Evolutionary conservation across 2,888 invertebrate species (phyloP).

Genomic region (Gastracanthus pulcherrimus): DNA sequence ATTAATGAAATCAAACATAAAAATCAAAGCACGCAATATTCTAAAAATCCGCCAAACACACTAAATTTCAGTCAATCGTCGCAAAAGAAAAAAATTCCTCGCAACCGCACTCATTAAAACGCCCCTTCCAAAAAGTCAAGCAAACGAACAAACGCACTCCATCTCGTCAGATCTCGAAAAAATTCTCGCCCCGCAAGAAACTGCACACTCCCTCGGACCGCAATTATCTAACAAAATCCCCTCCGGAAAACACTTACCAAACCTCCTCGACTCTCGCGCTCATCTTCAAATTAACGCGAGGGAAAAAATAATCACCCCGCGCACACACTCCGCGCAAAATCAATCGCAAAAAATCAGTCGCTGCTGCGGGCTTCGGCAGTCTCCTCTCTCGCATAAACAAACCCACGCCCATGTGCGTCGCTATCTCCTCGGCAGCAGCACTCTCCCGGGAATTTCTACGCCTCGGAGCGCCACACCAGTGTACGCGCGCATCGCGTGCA

Average conservation of each 20-base stretch:
- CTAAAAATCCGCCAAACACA: too few species aligned
- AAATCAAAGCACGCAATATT: too few species aligned
- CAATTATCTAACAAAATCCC: conserved; percentile 8
- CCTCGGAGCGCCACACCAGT: background rate
- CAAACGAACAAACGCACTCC: background rate
- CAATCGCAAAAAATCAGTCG: conserved; percentile 27
- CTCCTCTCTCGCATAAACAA: conserved; percentile 45
- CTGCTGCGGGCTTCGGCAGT: too few species aligned
- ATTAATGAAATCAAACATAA: too few species aligned
- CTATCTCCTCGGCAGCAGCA: background rate
- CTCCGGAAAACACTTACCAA: background rate
- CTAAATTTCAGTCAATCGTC: too few species aligned
- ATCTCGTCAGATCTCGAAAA: background rate
- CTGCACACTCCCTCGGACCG: background rate
- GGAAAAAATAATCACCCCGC: background rate
- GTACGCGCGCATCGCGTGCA: background rate
- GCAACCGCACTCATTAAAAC: too few species aligned
- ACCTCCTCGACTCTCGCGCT: background rate
- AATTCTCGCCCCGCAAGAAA: background rate
- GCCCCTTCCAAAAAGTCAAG: too few species aligned
- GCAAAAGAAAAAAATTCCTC: too few species aligned
- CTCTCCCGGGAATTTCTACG: background rate
- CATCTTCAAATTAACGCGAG: conserved; percentile 1
- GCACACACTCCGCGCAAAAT: conserved; percentile 13
- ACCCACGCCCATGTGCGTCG: conserved; percentile 24